A percentile compares a stretch with the other conserved stretches of the same genome.
These are phyloP conservation scores for Eristalis pertinax DNA, from an alignment of 2,888 invertebrate genomes.

Conservation along the genomic window DNA sequence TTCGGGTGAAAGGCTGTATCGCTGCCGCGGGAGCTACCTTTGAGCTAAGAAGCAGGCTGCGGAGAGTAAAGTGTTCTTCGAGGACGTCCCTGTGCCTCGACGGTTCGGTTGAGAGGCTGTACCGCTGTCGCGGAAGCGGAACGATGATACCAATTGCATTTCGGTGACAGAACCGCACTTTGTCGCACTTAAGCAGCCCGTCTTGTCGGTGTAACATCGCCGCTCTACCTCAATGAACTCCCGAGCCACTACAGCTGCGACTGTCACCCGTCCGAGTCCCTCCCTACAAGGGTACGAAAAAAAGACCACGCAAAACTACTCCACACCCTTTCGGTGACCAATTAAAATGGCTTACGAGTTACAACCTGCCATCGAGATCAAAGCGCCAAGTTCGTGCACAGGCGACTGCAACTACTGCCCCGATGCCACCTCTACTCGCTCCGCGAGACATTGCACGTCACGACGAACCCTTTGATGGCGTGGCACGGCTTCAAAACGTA, in stretches of 20 bases:
- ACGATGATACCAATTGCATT: too few species aligned
- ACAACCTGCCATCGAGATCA: constrained; percentile 42
- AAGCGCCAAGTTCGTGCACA: constrained; percentile 32
- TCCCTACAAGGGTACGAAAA: not conserved
- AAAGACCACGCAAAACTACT: not conserved
- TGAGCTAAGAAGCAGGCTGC: too few species aligned
- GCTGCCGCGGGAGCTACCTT: too few species aligned
- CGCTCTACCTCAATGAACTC: constrained; percentile 18
- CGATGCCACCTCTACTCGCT: not conserved
- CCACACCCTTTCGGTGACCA: constrained; percentile 10
- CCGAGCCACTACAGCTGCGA: constrained; percentile 9
- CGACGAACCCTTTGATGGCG: constrained; percentile 39
- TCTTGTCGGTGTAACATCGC: too few species aligned
- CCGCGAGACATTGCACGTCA: not conserved
- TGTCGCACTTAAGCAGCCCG: too few species aligned
- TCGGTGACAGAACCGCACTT: too few species aligned
- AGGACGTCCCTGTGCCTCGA: too few species aligned
- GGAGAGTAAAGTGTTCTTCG: too few species aligned
- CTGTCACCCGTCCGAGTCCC: constrained; percentile 9
- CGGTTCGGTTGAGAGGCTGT: too few species aligned
- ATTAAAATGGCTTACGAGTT: constrained; percentile 21
- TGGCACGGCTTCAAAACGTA: constrained; percentile 36
- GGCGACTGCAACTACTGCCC: not conserved
- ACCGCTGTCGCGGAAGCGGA: too few species aligned
- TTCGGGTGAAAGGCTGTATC: too few species aligned